These are phyloP conservation scores for Trichomalopsis sarcophagae DNA, from an alignment of 1,140 invertebrate genomes.

Conservation along the genomic window DNA sequence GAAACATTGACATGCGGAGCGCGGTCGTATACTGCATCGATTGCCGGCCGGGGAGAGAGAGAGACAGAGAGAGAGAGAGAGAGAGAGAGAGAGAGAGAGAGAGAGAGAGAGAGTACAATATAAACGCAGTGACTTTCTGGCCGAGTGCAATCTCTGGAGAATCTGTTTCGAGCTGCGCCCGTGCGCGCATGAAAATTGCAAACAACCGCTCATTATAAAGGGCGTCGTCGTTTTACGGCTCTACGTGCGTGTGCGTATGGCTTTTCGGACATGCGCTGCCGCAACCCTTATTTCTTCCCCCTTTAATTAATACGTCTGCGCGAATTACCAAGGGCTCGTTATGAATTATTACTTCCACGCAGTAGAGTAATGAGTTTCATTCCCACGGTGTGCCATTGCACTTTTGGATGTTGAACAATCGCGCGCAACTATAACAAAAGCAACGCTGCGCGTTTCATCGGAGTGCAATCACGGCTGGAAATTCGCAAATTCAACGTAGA, in stretches of 20 bases:
- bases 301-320: neutral
- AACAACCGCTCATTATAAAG: slow-evolving; percentile 13
- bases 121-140: neutral
- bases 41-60: neutral
- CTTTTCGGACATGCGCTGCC: too few relatives aligned
- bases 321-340: neutral
- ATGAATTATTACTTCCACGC: neutral
- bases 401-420: too few relatives aligned
- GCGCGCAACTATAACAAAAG: too few relatives aligned
- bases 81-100: neutral
- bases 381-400: too few relatives aligned
- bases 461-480: neutral
- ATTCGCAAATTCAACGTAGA: slow-evolving; percentile 12
- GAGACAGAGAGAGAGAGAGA: neutral
- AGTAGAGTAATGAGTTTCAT: too few relatives aligned
- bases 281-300: neutral
- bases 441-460: too few relatives aligned
- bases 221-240: neutral
- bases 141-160: neutral
- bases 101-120: neutral
- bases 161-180: neutral
- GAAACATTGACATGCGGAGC: slow-evolving; percentile 42
- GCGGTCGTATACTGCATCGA: neutral
- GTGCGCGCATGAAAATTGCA: slow-evolving; percentile 12
- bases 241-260: too few relatives aligned